These are phyloP conservation scores for Scomber colias DNA, from an alignment of 2,113 vertebrate genomes.

Conservation along the genomic window DNA sequence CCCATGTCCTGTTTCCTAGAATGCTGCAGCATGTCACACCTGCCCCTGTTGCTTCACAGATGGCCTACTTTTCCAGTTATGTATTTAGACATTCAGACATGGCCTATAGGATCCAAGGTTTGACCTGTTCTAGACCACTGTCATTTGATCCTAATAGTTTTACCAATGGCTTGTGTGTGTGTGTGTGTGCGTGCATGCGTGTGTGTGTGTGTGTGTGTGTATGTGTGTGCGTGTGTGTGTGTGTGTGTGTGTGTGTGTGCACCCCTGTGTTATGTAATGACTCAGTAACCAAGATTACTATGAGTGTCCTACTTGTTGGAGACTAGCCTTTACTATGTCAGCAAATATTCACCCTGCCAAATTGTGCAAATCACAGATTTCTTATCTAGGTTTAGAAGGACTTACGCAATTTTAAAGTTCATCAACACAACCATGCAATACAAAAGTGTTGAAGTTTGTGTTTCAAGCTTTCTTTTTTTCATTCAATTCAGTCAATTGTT, in stretches of 20 bases:
- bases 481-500: neutral
- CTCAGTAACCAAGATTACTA: constrained; percentile 11
- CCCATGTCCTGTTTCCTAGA: constrained; percentile 26
- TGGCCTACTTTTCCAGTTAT: constrained; percentile 17
- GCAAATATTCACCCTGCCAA: neutral
- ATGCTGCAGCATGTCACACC: constrained; percentile 37
- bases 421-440: accelerated
- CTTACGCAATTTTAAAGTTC: neutral
- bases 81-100: constrained; percentile 16
- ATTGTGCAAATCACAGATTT: neutral
- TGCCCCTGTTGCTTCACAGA: constrained; percentile 32
- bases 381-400: neutral
- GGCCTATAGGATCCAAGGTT: constrained; percentile 2
- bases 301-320: neutral
- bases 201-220: neutral
- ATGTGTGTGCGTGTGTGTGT: neutral
- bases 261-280: constrained; percentile 17
- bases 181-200: neutral
- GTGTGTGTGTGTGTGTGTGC: no score
- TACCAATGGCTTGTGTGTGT: neutral
- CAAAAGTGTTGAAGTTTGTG: neutral
- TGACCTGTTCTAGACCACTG: constrained; percentile 24
- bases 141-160: constrained; percentile 40
- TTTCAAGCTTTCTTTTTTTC: neutral
- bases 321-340: neutral